phyloP scores from a whole-genome alignment of 2,888 invertebrate species.

The Stenurella melanura region DNA sequence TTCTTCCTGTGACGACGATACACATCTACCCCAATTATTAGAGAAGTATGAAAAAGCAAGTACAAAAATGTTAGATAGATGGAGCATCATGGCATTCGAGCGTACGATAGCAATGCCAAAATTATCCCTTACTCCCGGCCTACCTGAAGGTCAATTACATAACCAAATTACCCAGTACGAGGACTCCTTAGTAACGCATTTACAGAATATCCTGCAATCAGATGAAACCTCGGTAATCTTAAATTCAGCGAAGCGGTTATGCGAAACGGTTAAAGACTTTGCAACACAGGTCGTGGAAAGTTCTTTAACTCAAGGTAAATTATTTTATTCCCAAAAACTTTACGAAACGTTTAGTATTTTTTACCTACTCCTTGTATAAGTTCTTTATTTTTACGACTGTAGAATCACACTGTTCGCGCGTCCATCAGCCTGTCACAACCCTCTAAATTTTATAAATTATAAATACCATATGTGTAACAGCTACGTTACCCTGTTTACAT shows the following conservation, averaged over 20 bases:
- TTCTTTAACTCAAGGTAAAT: constrained; percentile 72
- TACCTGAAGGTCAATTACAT: constrained; percentile 73
- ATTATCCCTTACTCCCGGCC: constrained; percentile 74
- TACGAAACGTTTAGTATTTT: background rate
- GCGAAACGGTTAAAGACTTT: constrained; percentile 87
- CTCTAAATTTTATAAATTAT: too few species aligned
- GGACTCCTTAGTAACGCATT: constrained; percentile 84
- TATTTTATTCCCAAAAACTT: background rate
- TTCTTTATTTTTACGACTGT: too few species aligned
- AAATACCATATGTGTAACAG: too few species aligned
- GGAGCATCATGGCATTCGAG: constrained; percentile 97
- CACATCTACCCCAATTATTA: constrained; percentile 91
- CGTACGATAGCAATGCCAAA: constrained; percentile 80
- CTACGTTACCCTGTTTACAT: too few species aligned
- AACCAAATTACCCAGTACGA: constrained; percentile 83
- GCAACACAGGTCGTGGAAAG: constrained; percentile 79
- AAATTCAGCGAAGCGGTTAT: constrained; percentile 82
- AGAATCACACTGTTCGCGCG: too few species aligned
- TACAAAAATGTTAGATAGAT: constrained; percentile 96
- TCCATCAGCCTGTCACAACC: too few species aligned
- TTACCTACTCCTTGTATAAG: background rate
- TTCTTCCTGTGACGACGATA: constrained; percentile 95
- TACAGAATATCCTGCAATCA: constrained; percentile 90
- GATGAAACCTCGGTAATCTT: constrained; percentile 84
- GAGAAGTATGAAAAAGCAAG: constrained; percentile 98